Evolutionary conservation across 2,888 invertebrate species (phyloP).

Genomic region (Netelia inedita): DNA sequence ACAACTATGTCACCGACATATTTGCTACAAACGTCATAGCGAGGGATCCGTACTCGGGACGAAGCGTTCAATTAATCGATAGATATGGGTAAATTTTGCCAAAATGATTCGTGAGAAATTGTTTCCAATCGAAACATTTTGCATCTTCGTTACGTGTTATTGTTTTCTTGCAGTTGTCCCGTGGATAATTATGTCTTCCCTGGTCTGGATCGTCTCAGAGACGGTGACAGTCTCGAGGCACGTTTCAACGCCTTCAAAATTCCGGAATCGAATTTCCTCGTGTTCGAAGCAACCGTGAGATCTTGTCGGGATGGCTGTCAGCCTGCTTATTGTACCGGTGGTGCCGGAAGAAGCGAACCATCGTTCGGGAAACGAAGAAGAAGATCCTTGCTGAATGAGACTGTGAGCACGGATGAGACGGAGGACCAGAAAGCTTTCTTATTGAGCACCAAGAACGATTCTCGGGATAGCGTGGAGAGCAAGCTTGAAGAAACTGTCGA

Average conservation of each 20-base stretch:
- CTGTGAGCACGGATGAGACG: conserved; percentile 73
- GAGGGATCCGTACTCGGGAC: conserved; percentile 95
- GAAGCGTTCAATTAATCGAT: conserved; percentile 96
- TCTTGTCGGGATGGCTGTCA: conserved; percentile 96
- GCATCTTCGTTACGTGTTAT: not conserved
- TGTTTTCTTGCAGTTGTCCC: conserved; percentile 89
- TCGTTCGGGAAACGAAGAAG: conserved; percentile 92
- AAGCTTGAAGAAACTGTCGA: conserved; percentile 86
- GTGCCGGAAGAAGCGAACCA: conserved; percentile 92
- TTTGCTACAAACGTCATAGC: conserved; percentile 97
- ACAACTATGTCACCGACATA: conserved; percentile 95
- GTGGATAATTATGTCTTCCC: conserved; percentile 97
- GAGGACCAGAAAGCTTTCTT: conserved; percentile 73
- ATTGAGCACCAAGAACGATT: conserved; percentile 77
- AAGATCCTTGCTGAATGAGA: conserved; percentile 86
- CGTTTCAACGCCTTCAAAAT: conserved; percentile 97
- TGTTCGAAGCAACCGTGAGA: conserved; percentile 96
- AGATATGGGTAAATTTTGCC: conserved; percentile 90
- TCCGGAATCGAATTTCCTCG: conserved; percentile 96
- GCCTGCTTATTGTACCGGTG: conserved; percentile 94
- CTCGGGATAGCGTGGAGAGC: conserved; percentile 76
- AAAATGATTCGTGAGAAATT: not conserved
- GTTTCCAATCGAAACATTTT: not conserved
- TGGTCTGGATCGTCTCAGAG: conserved; percentile 93
- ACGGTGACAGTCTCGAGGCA: conserved; percentile 95